phyloP scores from a whole-genome alignment of 2,797 vertebrate species.

The Tadarida brasiliensis region DNA sequence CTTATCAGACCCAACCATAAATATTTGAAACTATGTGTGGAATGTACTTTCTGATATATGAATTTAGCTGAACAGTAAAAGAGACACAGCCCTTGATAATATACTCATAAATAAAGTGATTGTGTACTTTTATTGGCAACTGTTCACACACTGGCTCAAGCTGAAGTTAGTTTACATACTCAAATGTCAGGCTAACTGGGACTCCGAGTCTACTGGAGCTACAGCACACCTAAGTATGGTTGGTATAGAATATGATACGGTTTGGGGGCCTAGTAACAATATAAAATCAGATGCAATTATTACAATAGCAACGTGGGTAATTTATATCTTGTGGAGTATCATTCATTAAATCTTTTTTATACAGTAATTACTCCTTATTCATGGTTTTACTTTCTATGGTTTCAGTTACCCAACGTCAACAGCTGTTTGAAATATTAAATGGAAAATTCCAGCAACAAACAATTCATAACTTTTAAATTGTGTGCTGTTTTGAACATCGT shows the following conservation, averaged over 20 bases:
- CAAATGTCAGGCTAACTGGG: slow-evolving; percentile 9
- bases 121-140: background rate
- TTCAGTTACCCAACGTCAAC: background rate
- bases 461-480: background rate
- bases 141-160: background rate
- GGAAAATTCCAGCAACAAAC: background rate
- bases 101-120: background rate
- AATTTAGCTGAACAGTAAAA: slow-evolving; percentile 19
- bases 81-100: background rate
- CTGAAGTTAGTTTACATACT: background rate
- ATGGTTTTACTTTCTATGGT: background rate
- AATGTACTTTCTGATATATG: background rate
- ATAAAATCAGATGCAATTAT: background rate
- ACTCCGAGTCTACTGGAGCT: background rate
- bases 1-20: background rate
- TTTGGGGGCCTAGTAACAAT: background rate
- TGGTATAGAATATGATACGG: background rate
- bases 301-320: background rate
- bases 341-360: background rate
- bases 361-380: background rate
- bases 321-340: background rate
- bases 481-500: background rate
- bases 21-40: background rate
- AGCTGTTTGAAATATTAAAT: background rate
- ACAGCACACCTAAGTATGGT: background rate